A percentile compares a stretch with the other conserved stretches of the same genome.
Conservation (phyloP, 2,797 vertebrate species). For the Rachycentron canadum region DNA sequence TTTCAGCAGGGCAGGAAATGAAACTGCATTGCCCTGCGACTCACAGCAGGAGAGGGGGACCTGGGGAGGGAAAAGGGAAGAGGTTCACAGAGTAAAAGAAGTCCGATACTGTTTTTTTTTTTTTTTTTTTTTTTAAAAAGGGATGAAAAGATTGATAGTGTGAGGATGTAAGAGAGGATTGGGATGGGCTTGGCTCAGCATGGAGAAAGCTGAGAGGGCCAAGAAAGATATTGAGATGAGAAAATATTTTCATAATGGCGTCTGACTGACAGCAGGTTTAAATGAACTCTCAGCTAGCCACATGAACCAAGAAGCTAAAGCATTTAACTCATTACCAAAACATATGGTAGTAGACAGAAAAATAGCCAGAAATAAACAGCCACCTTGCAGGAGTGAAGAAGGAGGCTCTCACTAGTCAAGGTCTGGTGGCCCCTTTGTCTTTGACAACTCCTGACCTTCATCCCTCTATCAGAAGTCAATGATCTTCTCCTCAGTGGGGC, state of each 20-base stretch:
- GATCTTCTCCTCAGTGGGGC: slow-evolving; percentile 79
- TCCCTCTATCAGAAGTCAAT: slow-evolving; percentile 80
- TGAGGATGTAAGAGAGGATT: slow-evolving; percentile 34
- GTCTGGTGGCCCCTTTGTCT: slow-evolving; percentile 41
- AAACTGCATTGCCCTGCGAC: slow-evolving; percentile 75
- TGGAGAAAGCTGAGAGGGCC: slow-evolving; percentile 51
- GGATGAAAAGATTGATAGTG: slow-evolving; percentile 67
- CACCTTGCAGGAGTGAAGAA: not conserved
- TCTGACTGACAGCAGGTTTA: slow-evolving; percentile 62
- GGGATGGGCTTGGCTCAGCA: slow-evolving; percentile 42
- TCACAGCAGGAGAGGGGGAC: slow-evolving; percentile 69
- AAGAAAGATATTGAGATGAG: slow-evolving; percentile 35
- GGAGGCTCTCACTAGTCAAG: not conserved
- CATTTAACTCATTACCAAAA: not conserved
- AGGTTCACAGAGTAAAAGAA: slow-evolving; percentile 59
- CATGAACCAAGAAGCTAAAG: slow-evolving; percentile 28
- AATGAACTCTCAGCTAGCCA: slow-evolving; percentile 45
- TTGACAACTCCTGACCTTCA: slow-evolving; percentile 60
- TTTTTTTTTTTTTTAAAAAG: slow-evolving; percentile 17
- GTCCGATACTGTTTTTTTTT: slow-evolving; percentile 8
- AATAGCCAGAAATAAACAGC: slow-evolving; percentile 20
- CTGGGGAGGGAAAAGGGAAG: slow-evolving; percentile 58
- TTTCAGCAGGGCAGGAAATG: slow-evolving; percentile 84
- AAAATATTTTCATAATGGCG: slow-evolving; percentile 59
- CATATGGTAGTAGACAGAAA: too few species aligned